These are phyloP conservation scores for Ranitomeya imitator DNA, from an alignment of 2,113 vertebrate species.

Conservation along the genomic window DNA sequence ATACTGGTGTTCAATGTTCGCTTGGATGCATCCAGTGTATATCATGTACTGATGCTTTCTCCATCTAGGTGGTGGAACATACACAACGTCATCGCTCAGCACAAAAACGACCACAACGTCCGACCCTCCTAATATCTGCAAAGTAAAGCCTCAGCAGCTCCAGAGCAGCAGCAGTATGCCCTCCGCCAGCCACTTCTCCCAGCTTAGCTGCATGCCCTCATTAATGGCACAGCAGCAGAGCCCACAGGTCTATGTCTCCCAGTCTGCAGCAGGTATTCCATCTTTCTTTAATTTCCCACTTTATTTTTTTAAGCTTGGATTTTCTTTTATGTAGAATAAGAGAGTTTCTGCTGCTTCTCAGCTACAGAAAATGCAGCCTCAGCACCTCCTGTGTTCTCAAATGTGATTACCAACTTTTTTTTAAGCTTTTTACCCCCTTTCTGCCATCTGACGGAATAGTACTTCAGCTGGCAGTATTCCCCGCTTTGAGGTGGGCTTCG, in stretches of 20 bases:
- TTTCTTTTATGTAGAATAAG: background rate
- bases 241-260: constrained; percentile 96
- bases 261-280: constrained; percentile 92
- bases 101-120: constrained; percentile 94
- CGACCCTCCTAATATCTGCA: constrained; percentile 97
- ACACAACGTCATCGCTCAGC: constrained; percentile 93
- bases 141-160: constrained; percentile 96
- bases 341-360: background rate
- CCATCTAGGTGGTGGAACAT: constrained; percentile 86
- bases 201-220: constrained; percentile 91
- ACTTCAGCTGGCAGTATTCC: too few species aligned
- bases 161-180: constrained; percentile 84
- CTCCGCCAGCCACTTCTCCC: constrained; percentile 89
- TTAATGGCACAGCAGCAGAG: constrained; percentile 93
- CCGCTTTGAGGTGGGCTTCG: too few species aligned
- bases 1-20: background rate
- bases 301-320: background rate
- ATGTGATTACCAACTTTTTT: too few species aligned
- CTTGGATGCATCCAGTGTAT: background rate
- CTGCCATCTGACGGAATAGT: too few species aligned
- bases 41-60: background rate
- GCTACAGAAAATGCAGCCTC: background rate
- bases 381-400: background rate
- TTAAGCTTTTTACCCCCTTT: too few species aligned
- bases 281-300: too few species aligned